These are phyloP conservation scores for Carassius carassius DNA, from an alignment of 2,113 vertebrate genomes.

Conservation along the genomic window DNA sequence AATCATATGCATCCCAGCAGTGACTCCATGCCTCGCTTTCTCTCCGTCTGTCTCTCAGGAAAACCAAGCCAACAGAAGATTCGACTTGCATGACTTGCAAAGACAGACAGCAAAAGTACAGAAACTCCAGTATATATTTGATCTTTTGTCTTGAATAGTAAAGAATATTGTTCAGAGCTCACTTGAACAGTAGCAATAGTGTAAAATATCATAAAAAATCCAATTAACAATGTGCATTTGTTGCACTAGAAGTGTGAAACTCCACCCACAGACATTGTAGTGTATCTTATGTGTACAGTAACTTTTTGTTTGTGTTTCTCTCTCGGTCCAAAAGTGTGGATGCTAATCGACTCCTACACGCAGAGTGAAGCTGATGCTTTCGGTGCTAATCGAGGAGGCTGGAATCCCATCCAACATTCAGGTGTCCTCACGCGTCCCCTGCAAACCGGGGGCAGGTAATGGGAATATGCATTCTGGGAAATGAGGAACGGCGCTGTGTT, in stretches of 20 bases:
- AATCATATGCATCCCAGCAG: conserved; percentile 52
- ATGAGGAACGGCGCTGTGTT: conserved; percentile 43
- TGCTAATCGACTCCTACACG: neutral
- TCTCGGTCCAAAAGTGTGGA: neutral
- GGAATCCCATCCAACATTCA: conserved; percentile 24
- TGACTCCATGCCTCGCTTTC: conserved; percentile 19
- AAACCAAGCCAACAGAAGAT: neutral
- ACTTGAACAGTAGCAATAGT: too few species aligned
- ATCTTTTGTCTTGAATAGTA: neutral
- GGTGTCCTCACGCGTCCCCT: conserved; percentile 3
- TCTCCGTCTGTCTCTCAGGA: conserved; percentile 25
- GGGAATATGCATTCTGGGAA: conserved; percentile 49
- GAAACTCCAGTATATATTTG: neutral
- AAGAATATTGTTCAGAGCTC: neutral
- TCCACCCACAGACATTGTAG: conserved; percentile 1
- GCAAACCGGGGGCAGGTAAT: conserved; percentile 36
- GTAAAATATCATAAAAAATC: neutral
- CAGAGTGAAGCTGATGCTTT: conserved; percentile 1
- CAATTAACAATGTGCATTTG: neutral
- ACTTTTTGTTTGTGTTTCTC: neutral
- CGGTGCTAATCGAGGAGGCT: conserved; percentile 33
- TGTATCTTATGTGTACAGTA: neutral
- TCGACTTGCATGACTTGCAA: conserved; percentile 7
- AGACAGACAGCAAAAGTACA: neutral
- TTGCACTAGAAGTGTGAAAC: neutral